Conservation (phyloP, 1,140 invertebrate species). For the Heliconius nattereri region DNA sequence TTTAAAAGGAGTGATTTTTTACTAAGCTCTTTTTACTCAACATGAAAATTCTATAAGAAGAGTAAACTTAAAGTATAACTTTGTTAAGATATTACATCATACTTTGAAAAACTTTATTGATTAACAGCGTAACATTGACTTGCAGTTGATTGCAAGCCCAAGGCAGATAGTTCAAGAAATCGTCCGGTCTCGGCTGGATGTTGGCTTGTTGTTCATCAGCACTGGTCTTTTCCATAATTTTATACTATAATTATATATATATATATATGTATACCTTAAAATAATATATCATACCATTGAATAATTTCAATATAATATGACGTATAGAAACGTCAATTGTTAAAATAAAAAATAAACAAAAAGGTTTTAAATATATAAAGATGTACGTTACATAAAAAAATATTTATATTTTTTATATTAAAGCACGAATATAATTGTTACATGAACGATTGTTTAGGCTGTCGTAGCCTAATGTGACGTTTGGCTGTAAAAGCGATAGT, state of each 20-base stretch:
- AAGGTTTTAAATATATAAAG: neutral
- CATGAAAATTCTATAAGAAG: too few relatives aligned
- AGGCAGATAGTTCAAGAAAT: slow-evolving; percentile 52
- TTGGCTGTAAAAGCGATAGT: too few relatives aligned
- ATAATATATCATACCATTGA: neutral
- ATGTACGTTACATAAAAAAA: too few relatives aligned
- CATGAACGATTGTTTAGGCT: too few relatives aligned
- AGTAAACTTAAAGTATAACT: neutral
- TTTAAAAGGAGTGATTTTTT: too few relatives aligned
- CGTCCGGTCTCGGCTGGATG: slow-evolving; percentile 38
- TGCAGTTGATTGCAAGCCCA: slow-evolving; percentile 55
- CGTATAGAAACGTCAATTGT: neutral
- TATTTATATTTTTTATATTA: too few relatives aligned
- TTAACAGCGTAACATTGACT: slow-evolving; percentile 32
- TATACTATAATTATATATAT: slow-evolving; percentile 1
- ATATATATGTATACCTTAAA: slow-evolving; percentile 6
- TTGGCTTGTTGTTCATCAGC: slow-evolving; percentile 15
- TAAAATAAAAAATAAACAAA: neutral
- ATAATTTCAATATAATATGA: neutral
- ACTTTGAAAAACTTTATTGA: slow-evolving; percentile 51
- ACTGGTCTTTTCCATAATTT: slow-evolving; percentile 24
- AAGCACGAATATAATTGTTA: too few relatives aligned
- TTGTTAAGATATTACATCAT: slow-evolving; percentile 27
- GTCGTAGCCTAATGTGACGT: too few relatives aligned
- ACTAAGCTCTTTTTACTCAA: too few relatives aligned